Evolutionary conservation across 2,888 invertebrate genomes (phyloP), one percentile per base, ranked within the genome.

Genomic region (Troides aeacus): DNA sequence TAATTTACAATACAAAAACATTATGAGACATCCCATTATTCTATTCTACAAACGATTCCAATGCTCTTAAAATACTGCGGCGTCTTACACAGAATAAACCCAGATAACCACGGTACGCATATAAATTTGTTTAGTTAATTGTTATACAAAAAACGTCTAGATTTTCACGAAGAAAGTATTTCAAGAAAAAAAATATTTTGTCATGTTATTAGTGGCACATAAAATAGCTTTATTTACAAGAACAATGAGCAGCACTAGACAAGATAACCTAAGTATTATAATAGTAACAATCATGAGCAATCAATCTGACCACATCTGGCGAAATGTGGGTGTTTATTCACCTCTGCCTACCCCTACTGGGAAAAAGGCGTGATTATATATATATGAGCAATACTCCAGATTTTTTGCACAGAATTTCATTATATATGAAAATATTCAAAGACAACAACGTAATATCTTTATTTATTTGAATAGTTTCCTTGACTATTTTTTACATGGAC

Each of bases 101-200:
- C 36, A 60, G 59, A 23, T 12, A 8, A 68, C 12, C 53, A 59
- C 5, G 50, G 10, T 60, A 64, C 59, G 57, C 60, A 64, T 64
- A 64, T 42, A 24, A 61, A 69, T 64, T 39, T 60, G 24, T 39
- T n/a, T 15, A 24, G 36, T 60, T 7, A 53, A 64, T 69, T 69
- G 53, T 64, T 56, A 64, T 69, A 53, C 69, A 64, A 64, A 60
- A 60, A 69, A 56, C 64, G 69, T 69, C 39, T 53, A 18, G 59
- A 59, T 57, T 62, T 62, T 46, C 62, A 61, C 59, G 50, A 50
- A 4, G 15, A 17, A 17, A 50, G 17, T 50, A 50, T 50, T 50
- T 50, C 17, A 50, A 15, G 50, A 17, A 17, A 15, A 21, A 50
- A 50, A 50, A 18, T 12, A 17, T 50, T 50, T 50, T 18, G 50